phyloP scores from a whole-genome alignment of 2,797 vertebrate species.

The Chelonia mydas region DNA sequence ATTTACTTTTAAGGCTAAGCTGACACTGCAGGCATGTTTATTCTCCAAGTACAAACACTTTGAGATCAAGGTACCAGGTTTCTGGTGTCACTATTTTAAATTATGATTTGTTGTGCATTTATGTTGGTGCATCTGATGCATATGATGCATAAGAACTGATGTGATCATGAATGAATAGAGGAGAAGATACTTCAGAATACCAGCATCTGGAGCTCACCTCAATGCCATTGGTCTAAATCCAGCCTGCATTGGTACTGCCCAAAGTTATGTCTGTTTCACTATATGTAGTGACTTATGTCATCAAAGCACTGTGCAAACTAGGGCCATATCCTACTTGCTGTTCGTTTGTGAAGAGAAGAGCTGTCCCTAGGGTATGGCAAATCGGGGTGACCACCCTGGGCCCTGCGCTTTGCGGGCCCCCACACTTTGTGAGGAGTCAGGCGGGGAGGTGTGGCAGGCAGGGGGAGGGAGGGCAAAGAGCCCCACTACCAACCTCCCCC shows the following conservation, averaged over 20 bases:
- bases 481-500: too few relatives aligned
- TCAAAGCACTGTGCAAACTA: fast-evolving
- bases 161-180: conserved; percentile 24
- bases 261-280: neutral
- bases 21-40: conserved; percentile 42
- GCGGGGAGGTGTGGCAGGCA: too few relatives aligned
- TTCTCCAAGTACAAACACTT: conserved; percentile 36
- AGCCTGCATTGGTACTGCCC: neutral
- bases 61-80: conserved; percentile 4
- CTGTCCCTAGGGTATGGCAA: too few relatives aligned
- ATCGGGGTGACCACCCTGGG: too few relatives aligned
- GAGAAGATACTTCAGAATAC: neutral
- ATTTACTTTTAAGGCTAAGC: conserved; percentile 65
- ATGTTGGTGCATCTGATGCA: neutral
- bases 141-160: conserved; percentile 15
- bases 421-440: too few relatives aligned
- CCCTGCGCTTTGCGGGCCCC: too few relatives aligned
- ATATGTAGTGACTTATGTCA: fast-evolving
- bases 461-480: too few relatives aligned
- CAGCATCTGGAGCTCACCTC: neutral
- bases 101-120: neutral
- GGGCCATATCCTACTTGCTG: neutral
- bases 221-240: neutral
- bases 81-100: neutral
- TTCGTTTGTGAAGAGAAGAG: neutral